A percentile compares a stretch with the other conserved stretches of the same genome.
Conservation (phyloP, 2,888 invertebrate genomes). For the Amphipyra berbera region DNA sequence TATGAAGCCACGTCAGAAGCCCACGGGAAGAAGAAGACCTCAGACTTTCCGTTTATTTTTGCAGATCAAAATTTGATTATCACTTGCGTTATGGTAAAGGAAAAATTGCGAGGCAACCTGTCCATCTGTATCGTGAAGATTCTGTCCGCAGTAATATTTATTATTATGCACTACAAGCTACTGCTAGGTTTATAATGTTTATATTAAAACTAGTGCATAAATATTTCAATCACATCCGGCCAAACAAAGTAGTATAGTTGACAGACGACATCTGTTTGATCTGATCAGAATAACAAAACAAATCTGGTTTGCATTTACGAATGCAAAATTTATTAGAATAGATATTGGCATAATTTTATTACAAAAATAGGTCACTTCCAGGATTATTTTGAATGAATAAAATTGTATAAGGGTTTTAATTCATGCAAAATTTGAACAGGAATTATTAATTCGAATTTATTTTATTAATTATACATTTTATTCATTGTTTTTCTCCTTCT, state of each 20-base stretch:
- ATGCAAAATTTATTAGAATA: conserved; percentile 30
- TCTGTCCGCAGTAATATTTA: too few species aligned
- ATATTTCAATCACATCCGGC: conserved; percentile 39
- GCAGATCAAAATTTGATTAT: too few species aligned
- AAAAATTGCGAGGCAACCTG: too few species aligned
- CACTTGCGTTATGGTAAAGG: too few species aligned
- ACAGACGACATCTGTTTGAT: conserved; percentile 41
- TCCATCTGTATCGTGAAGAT: too few species aligned
- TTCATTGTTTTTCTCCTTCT: too few species aligned
- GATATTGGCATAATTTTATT: conserved; percentile 8
- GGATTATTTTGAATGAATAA: conserved; percentile 28
- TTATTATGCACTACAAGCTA: too few species aligned
- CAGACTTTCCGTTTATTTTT: too few species aligned
- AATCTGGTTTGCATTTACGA: conserved; percentile 41
- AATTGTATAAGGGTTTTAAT: conserved; percentile 19
- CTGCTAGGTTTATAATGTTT: too few species aligned
- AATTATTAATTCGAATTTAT: conserved; percentile 7
- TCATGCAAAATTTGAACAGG: conserved; percentile 23
- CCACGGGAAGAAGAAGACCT: too few species aligned
- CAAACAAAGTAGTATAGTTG: conserved; percentile 29
- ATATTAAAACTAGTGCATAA: conserved; percentile 17
- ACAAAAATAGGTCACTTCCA: conserved; percentile 27
- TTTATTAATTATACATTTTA: too few species aligned
- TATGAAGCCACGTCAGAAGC: too few species aligned
- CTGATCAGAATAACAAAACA: conserved; percentile 50